Base-by-base conservation (phyloP, 1,140 invertebrate species). In the Drosophila trapezifrons region DNA sequence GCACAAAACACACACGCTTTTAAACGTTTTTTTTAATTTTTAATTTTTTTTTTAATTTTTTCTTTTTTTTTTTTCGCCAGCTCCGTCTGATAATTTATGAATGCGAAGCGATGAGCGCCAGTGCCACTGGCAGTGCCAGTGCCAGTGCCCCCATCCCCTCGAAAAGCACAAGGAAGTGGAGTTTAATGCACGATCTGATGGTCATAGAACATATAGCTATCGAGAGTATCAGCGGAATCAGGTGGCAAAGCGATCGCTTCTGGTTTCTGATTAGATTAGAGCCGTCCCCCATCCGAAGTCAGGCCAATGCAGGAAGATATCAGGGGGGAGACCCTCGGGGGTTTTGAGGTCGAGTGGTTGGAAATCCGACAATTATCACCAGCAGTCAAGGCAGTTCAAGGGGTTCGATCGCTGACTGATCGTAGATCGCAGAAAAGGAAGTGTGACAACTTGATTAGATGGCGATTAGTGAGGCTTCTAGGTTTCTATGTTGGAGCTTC, bases 1-100 rank as follows among this genome's bases (percentile, higher is more conserved):
- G 58, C 60, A 62, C 66, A 37, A 60, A 38, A 76, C 67, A 45
- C 42, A 77, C 43, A 38, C 58, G 46, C 60, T 62, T 74, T 87
- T 66, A 76, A 75, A 84, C 85, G 84, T 78, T 84, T 62, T 87
- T 84, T 78, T n/a, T n/a, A n/a, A n/a, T n/a, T n/a, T n/a, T n/a
- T n/a, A n/a, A n/a, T n/a, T n/a, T n/a, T n/a, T n/a, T n/a, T n/a
- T n/a, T n/a, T n/a, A n/a, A n/a, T n/a, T n/a, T n/a, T n/a, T n/a
- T n/a, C n/a, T 15, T 58, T 59, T 38, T 54, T 66, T 46, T 62
- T 70, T 58, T 80, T 58, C 38, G 54, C 42, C 63, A 46, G 43
- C 52, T 54, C 37, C 2, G 40, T 37, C 71, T 57, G 76, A 87
- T 89, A 87, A 87, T 87, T 87, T 87, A 89, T 89, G 80, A 83